Evolutionary conservation across 2,113 vertebrate species (phyloP), one percentile per base, ranked within the genome.

Genomic region (Marmota flaviventris): DNA sequence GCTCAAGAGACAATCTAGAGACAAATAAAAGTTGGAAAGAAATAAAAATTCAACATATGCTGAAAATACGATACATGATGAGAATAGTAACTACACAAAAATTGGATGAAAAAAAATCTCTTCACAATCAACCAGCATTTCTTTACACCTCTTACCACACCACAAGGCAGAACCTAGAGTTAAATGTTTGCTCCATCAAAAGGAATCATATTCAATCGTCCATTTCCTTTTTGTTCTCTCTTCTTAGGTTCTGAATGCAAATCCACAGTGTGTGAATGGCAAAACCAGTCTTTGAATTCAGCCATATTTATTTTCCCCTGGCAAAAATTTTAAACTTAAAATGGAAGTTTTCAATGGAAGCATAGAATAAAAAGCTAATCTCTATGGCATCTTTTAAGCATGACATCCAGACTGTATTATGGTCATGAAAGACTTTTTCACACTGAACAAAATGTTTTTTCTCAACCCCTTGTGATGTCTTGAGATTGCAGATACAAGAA

Each of bases 361-460:
- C 53, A 25, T 79, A 42, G 32, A 91, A 94, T 97, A 72, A 97
- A 96, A 94, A 94, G 82, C 77, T 97, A 76, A 97, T 96, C 90
- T 96, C 69, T 89, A 56, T 34, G 11, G 69, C 24, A 96, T 97
- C 65, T 96, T 48, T 37, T 76, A 78, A 96, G 39, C 58, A 95
- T 97, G 92, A 97, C 89, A 98, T 81, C 81, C 85, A 53, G 70
- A 78, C 13, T 86, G 0, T 9, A 51, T 95, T 97, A 88, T 51
- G 75, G 39, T 81, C 94, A 79, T 91, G 37, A 97, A 96, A 97
- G 79, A 93, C 34, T 81, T 18, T 98, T 97, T 63, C 13, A 73
- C 92, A 78, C 2, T 63, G 89, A 95, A 92, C 63, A 45, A 69
- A 56, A 70, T 89, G 56, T 85, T 4, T 94, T 87, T 97, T 29